Evolutionary conservation across 1,140 invertebrate species (phyloP).

Genomic region (Drosophila rufa): DNA sequence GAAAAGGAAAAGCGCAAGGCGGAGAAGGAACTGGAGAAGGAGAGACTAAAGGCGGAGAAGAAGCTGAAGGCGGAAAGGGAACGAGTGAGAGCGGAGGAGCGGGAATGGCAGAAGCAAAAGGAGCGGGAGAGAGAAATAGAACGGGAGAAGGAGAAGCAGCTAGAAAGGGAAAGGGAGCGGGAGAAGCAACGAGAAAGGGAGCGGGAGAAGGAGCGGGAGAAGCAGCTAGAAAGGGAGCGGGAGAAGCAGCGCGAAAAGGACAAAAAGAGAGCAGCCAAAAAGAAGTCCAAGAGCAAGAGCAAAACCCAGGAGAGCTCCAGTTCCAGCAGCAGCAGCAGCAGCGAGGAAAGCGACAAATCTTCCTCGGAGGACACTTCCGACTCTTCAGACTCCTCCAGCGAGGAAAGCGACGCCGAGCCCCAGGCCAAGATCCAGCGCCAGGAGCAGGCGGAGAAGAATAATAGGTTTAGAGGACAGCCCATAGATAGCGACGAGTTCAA

Average conservation of each 20-base stretch:
- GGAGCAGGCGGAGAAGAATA: conserved; percentile 27
- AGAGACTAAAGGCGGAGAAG: conserved; percentile 27
- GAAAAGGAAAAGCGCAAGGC: conserved; percentile 18
- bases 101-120: conserved; percentile 30
- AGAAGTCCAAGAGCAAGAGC: conserved; percentile 51
- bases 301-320: conserved; percentile 54
- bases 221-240: background rate
- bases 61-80: conserved; percentile 20
- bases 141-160: conserved; percentile 21
- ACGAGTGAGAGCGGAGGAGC: no score
- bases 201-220: background rate
- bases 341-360: conserved; percentile 32
- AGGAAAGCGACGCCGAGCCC: conserved; percentile 42
- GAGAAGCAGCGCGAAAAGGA: conserved; percentile 7
- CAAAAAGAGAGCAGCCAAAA: conserved; percentile 30
- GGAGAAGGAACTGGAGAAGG: conserved; percentile 16
- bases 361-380: conserved; percentile 15
- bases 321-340: conserved; percentile 47
- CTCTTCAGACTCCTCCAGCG: conserved; percentile 39
- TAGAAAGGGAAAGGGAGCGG: background rate
- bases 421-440: conserved; percentile 49
- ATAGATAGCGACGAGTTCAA: conserved; percentile 62
- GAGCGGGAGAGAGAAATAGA: conserved; percentile 23
- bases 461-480: conserved; percentile 24
- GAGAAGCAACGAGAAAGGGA: background rate